Percentiles rank a stretch among this genome's conserved stretches.
Evolutionary conservation across 1,140 invertebrate genomes (phyloP).

Genomic region (Ptiloglossa arizonensis): DNA sequence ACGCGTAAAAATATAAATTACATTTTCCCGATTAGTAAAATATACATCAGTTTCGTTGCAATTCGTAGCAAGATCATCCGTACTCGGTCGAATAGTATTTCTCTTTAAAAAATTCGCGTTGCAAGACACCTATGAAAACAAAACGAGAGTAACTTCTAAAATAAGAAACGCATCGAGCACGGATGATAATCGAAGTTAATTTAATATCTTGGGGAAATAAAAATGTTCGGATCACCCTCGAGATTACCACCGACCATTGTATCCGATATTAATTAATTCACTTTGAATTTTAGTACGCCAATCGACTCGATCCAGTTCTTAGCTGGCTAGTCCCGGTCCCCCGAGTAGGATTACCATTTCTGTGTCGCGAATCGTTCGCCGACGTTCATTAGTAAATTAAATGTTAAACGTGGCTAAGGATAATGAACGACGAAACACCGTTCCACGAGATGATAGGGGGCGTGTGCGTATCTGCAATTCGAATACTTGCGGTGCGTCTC

Average conservation of each 20-base stretch:
- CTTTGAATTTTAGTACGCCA: not conserved
- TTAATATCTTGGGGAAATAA: not conserved
- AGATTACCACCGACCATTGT: not conserved
- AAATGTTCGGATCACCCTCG: not conserved
- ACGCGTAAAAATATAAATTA: too few species aligned
- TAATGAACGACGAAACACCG: constrained; percentile 36
- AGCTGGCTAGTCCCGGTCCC: constrained; percentile 8
- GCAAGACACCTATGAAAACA: too few species aligned
- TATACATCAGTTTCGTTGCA: too few species aligned
- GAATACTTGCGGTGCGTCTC: constrained; percentile 53
- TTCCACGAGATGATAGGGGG: constrained; percentile 3
- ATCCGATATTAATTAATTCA: constrained; percentile 18
- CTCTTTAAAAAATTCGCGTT: too few species aligned
- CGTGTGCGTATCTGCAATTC: constrained; percentile 32
- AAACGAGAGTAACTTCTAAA: too few species aligned
- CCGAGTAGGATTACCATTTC: not conserved
- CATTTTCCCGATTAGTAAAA: too few species aligned
- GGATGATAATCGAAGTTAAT: not conserved
- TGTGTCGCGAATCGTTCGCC: constrained; percentile 8
- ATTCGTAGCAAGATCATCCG: too few species aligned
- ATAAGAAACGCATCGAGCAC: not conserved
- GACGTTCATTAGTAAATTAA: constrained; percentile 67
- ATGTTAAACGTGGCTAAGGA: constrained; percentile 45
- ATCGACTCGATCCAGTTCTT: constrained; percentile 13
- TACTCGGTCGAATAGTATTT: too few species aligned